phyloP scores from a whole-genome alignment of 2,797 vertebrate genomes.

The Tragelaphus eurycerus region DNA sequence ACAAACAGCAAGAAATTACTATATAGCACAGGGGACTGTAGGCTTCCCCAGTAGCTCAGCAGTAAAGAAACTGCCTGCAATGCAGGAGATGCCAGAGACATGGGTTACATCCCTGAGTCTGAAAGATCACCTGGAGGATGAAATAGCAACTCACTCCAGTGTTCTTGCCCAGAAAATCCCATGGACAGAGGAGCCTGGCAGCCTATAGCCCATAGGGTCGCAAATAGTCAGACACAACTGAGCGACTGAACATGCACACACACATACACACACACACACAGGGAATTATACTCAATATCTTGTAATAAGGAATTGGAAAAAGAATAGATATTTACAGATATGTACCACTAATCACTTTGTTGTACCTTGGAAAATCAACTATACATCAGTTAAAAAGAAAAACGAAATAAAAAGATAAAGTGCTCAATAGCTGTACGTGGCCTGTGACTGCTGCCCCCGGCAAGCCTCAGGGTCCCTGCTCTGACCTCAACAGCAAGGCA shows the following conservation, averaged over 20 bases:
- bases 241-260: background rate
- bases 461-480: accelerated
- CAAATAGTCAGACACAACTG: background rate
- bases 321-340: background rate
- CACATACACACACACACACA: background rate
- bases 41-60: background rate
- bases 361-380: background rate
- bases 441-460: background rate
- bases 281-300: background rate
- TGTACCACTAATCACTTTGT: background rate
- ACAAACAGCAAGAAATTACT: background rate
- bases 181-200: background rate
- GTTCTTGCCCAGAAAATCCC: background rate
- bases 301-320: background rate
- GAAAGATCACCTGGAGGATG: background rate
- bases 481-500: background rate
- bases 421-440: accelerated
- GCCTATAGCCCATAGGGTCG: background rate
- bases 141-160: background rate
- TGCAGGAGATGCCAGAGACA: background rate
- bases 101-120: background rate
- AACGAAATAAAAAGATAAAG: background rate
- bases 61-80: background rate
- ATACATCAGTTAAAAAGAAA: background rate
- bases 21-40: background rate